Base-by-base conservation (phyloP, 2,113 vertebrate genomes). In the Columba janthina region DNA sequence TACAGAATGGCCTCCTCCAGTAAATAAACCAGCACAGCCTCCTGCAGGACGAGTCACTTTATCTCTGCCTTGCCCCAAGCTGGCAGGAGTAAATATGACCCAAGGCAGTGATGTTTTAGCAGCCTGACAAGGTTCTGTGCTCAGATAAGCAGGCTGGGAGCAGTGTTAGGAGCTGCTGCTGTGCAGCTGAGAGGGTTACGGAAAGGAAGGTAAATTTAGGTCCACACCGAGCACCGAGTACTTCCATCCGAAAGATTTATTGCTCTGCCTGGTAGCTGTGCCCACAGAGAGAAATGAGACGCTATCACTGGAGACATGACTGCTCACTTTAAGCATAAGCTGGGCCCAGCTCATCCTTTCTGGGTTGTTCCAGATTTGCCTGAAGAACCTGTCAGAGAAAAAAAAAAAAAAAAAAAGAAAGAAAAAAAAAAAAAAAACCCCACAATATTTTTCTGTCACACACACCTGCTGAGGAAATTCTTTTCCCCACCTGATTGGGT, bases 161-260 rank as follows among this genome's bases (percentile, higher is more conserved):
- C 60, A 80, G 48, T 4, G 11, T 42, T 31, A 24, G 66, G 36
- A 73, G 51, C 4, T 87, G 79, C 60, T 89, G 69, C 42, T 40
- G 25, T 1, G 3, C 7, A 61, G 40, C 26, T 26, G 46, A 88
- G 75, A 79, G 32, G 10, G 26, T 8, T 90, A 46, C 10, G 64
- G 58, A 44, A 58, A 84, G 32, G 34, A 64, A 80, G 32, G 85
- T 48, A 74, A 77, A 77, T 86, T 88, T 83, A 74, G 71, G 67
- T 88, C 36, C n/a, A 32, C 0, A 0, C 32, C 26, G 14, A 64
- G 46, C 0, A 0, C 32, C 26, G 14, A 64, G 46, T 28, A 36
- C 42, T 67, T 89, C 26, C 40, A 56, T 28, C 56, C n/a, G 67
- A 84, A 89, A 86, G 76, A 93, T 92, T 94, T 78, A 84, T 65